A percentile compares a stretch with the other conserved stretches of the same genome.
phyloP scores from a whole-genome alignment of 2,113 vertebrate genomes.

The Columba janthina region DNA sequence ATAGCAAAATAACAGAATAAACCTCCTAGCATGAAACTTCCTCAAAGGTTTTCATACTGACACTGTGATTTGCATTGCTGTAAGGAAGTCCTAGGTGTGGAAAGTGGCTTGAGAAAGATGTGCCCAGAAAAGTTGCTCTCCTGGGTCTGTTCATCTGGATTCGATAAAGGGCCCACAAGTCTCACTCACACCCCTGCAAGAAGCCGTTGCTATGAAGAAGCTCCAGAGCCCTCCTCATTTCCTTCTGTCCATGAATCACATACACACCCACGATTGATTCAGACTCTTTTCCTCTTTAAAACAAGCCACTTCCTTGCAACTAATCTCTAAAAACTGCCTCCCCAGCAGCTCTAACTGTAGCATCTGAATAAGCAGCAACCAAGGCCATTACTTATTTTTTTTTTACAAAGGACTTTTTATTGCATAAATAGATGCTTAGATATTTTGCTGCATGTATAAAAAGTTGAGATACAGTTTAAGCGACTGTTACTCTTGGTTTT shows the following conservation, averaged over 20 bases:
- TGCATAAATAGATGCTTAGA: conserved; percentile 36
- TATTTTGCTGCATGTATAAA: not conserved
- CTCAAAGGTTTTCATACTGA: not conserved
- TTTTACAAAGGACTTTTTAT: conserved; percentile 37
- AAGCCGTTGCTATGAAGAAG: not conserved
- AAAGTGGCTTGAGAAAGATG: not conserved
- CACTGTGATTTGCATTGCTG: not conserved
- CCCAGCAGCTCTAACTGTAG: not conserved
- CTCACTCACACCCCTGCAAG: not conserved
- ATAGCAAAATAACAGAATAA: not conserved
- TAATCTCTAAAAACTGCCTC: not conserved
- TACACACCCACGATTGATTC: not conserved
- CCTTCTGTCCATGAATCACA: not conserved
- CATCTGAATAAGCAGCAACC: not conserved
- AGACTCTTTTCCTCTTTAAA: not conserved
- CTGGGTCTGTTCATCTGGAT: not conserved
- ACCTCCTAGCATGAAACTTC: not conserved
- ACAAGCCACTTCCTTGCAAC: not conserved
- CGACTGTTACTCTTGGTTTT: not conserved
- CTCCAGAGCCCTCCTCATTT: not conserved
- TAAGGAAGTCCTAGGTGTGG: not conserved
- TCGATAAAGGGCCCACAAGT: not conserved
- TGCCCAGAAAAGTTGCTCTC: not conserved
- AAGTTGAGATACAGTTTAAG: not conserved
- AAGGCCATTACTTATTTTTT: not conserved